phyloP scores from a whole-genome alignment of 2,113 vertebrate species.

The Grammomys dolichurus region DNA sequence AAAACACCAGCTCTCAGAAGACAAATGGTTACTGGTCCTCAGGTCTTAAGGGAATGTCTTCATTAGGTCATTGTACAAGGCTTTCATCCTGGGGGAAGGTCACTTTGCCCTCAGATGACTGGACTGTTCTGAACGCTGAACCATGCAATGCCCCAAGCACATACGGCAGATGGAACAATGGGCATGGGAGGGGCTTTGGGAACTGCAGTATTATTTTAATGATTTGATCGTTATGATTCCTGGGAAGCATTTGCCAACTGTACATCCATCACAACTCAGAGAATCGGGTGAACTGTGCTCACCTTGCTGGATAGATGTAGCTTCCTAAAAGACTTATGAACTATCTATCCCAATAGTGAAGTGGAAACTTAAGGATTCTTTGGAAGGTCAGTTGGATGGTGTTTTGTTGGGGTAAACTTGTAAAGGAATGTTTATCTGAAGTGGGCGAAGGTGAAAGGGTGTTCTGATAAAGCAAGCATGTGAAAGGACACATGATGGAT shows the following conservation, averaged over 20 bases:
- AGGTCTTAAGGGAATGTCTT: slow-evolving; percentile 44
- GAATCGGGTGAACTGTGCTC: background rate
- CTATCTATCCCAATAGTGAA: background rate
- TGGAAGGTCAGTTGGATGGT: too few relatives aligned
- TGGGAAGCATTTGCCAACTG: slow-evolving; percentile 35
- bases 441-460: too few relatives aligned
- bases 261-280: background rate
- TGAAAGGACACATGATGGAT: too few relatives aligned
- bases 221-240: slow-evolving; percentile 53
- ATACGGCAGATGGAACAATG: slow-evolving; percentile 72
- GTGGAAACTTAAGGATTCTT: too few relatives aligned
- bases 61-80: slow-evolving; percentile 53
- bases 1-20: background rate
- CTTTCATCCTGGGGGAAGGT: slow-evolving; percentile 70
- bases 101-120: slow-evolving; percentile 59
- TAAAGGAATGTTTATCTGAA: too few relatives aligned
- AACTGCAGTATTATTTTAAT: slow-evolving; percentile 43
- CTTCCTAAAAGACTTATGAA: slow-evolving; percentile 10
- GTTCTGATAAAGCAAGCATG: too few relatives aligned
- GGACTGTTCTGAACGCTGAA: slow-evolving; percentile 57
- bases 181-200: slow-evolving; percentile 24
- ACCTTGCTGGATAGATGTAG: slow-evolving; percentile 10
- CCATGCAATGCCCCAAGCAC: slow-evolving; percentile 46
- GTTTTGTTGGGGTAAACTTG: too few relatives aligned
- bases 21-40: slow-evolving; percentile 22